Conservation (phyloP, 2,797 vertebrate genomes). For the Serranus cabrilla region DNA sequence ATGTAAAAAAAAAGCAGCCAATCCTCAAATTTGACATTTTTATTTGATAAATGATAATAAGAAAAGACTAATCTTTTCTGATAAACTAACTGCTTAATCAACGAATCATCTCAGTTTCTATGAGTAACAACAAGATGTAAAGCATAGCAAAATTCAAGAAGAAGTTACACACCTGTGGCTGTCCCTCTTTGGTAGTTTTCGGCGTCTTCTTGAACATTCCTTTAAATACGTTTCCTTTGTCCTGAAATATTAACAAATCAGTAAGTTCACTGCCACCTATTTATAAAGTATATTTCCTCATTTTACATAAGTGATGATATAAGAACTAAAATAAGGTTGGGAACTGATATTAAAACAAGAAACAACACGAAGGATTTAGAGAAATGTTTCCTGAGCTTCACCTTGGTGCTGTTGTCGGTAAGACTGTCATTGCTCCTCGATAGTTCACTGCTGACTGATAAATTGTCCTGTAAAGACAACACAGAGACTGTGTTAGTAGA, state of each 20-base stretch:
- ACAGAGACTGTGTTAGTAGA: not conserved
- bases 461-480: constrained; percentile 54
- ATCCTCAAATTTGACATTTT: not conserved
- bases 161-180: constrained; percentile 52
- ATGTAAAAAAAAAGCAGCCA: not conserved
- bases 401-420: constrained; percentile 57
- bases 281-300: not conserved
- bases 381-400: constrained; percentile 23
- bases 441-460: constrained; percentile 50
- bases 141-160: not conserved
- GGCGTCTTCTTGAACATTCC: constrained; percentile 69
- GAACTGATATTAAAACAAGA: not conserved
- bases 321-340: not conserved
- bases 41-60: not conserved
- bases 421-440: constrained; percentile 70
- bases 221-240: constrained; percentile 72
- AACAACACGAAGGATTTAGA: not conserved
- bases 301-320: not conserved
- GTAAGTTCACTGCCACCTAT: not conserved
- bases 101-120: not conserved
- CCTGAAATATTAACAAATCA: constrained; percentile 48
- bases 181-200: constrained; percentile 57
- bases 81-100: not conserved
- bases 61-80: not conserved
- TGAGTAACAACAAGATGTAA: not conserved